A percentile compares a stretch with the other conserved stretches of the same genome.
phyloP scores from a whole-genome alignment of 1,140 invertebrate species.

The Drosophila sturtevanti region DNA sequence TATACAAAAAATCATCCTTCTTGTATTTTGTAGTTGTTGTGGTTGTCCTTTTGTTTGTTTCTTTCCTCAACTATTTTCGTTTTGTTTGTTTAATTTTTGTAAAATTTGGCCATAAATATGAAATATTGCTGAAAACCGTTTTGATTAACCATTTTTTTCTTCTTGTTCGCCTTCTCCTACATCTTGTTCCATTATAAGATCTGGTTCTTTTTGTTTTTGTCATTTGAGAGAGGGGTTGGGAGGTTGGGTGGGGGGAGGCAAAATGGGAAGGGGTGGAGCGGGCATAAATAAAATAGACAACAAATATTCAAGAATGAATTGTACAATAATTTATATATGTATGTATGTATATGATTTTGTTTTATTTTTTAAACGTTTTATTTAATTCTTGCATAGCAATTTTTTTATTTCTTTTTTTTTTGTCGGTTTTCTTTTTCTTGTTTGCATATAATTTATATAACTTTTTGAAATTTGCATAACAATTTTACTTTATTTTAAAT shows the following conservation, averaged over 20 bases:
- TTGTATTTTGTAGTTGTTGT: constrained; percentile 9
- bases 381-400: constrained; percentile 71
- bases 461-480: constrained; percentile 71
- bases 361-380: constrained; percentile 34
- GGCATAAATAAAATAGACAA: constrained; percentile 57
- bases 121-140: constrained; percentile 76
- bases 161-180: constrained; percentile 27
- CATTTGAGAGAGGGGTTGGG: constrained; percentile 8
- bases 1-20: constrained; percentile 63
- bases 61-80: constrained; percentile 39
- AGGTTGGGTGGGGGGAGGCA: neutral
- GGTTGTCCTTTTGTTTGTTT: constrained; percentile 7
- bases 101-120: constrained; percentile 78
- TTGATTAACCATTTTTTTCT: constrained; percentile 64
- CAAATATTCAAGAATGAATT: constrained; percentile 56
- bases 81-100: constrained; percentile 41
- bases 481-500: constrained; percentile 43
- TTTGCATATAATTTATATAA: constrained; percentile 67
- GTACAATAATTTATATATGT: constrained; percentile 67
- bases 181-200: constrained; percentile 19
- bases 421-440: constrained; percentile 26
- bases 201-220: constrained; percentile 35
- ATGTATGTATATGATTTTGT: constrained; percentile 27
- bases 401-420: constrained; percentile 50
- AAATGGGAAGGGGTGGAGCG: neutral